phyloP scores from a whole-genome alignment of 2,113 vertebrate genomes.

The Nettapus auritus region DNA sequence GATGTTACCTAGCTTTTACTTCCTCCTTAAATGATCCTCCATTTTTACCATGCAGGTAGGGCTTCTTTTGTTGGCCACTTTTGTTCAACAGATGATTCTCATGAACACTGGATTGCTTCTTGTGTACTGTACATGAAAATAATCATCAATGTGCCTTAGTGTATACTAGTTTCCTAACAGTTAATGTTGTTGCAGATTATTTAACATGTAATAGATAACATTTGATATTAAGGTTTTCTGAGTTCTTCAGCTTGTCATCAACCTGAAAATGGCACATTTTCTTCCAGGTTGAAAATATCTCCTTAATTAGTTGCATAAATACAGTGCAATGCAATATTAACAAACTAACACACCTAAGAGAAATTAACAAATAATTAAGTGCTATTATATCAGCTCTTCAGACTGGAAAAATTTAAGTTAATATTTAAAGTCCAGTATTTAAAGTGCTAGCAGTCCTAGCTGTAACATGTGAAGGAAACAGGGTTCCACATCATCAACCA shows the following conservation, averaged over 20 bases:
- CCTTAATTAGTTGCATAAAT: neutral
- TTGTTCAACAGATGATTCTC: neutral
- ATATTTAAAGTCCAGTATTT: neutral
- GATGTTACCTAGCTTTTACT: neutral
- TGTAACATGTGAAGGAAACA: neutral
- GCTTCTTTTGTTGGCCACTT: neutral
- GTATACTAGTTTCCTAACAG: neutral
- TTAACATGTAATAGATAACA: neutral
- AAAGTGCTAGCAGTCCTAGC: neutral
- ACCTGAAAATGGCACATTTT: neutral
- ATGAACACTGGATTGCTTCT: neutral
- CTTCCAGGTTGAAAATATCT: neutral
- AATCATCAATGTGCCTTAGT: neutral
- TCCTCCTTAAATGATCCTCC: neutral
- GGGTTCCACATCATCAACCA: neutral
- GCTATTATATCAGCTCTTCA: neutral
- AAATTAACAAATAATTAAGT: neutral
- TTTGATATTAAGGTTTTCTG: neutral
- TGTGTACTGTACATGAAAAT: neutral
- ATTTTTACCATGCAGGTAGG: neutral
- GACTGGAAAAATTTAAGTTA: neutral
- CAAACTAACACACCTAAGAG: neutral
- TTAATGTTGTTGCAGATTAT: neutral
- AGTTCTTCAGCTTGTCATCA: neutral
- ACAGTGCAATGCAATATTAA: neutral